phyloP scores from a whole-genome alignment of 2,888 invertebrate genomes.

The Subacronicta megacephala region DNA sequence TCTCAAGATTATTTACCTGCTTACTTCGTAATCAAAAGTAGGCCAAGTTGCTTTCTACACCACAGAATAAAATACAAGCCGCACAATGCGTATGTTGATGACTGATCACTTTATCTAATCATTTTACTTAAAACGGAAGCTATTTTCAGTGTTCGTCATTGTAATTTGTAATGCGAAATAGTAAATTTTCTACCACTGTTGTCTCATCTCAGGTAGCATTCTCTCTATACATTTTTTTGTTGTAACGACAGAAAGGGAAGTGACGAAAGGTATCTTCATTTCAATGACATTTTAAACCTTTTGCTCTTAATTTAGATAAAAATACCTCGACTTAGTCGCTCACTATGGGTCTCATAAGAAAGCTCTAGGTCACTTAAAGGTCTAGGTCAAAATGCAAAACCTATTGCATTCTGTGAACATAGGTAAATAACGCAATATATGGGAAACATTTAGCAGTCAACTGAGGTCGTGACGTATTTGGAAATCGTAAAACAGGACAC shows the following conservation, averaged over 20 bases:
- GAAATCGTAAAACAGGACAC: too few species aligned
- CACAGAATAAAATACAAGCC: conserved; percentile 30
- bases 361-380: too few species aligned
- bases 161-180: conserved; percentile 1
- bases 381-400: too few species aligned
- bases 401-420: too few species aligned
- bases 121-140: conserved; percentile 45
- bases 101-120: conserved; percentile 43
- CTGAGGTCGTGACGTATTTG: too few species aligned
- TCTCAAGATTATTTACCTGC: too few species aligned
- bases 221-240: too few species aligned
- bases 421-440: too few species aligned
- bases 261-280: background rate
- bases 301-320: background rate
- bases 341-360: too few species aligned
- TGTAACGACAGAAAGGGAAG: conserved; percentile 8
- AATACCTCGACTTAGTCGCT: too few species aligned
- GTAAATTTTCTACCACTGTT: conserved; percentile 1
- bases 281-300: background rate
- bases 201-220: conserved; percentile 7
- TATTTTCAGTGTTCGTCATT: conserved; percentile 31
- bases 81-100: conserved; percentile 18
- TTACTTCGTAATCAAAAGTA: conserved; percentile 6
- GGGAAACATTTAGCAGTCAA: too few species aligned
- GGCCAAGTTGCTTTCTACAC: conserved; percentile 9